Base-by-base conservation (phyloP, 2,888 invertebrate genomes). In the Cantharis flavilabris region DNA sequence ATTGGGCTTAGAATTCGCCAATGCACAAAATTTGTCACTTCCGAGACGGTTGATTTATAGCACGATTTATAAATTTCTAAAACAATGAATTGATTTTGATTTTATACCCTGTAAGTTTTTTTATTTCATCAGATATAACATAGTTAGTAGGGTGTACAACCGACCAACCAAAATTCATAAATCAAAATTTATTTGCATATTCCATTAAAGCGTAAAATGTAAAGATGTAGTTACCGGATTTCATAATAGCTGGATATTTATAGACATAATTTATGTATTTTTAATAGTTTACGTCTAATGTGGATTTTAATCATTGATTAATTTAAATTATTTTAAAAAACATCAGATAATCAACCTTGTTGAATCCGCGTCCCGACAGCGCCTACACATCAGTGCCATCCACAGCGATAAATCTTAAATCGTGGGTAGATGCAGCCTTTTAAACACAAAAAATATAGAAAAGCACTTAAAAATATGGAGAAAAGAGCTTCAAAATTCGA, bases 11-110 rank as follows among this genome's bases (percentile, higher is more conserved):
- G 70, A 67, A 65, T 49, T 69, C 73, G 26, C 63, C 70, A 73
- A 30, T 64, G 72, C 64, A 69, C 64, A 20, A 64, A 65, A 70
- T 76, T 76, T 76, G 73, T 73, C 76, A 76, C 73, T 72, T 63
- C 70, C 64, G 64, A 70, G 69, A 62, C 69, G 65, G 30, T 70
- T 76, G 76, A 76, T 76, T 76, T 76, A 76, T 76, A 72, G 33
- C 62, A 71, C 69, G 72, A 26, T 63, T 69, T 76, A 72, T 76
- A 76, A 76, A 76, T 76, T 69, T 14, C 33, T 75, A 76, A 76
- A 72, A 71, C 74, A 74, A 74, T 74, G 70, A 74, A 74, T 74
- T 70, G 70, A 74, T 74, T 69, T 69, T 64, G 69, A 74, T 70
- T 74, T 62, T 69, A 62, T 69, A 26, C 62, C 73, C 69, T 73